A percentile compares a stretch with the other conserved stretches of the same genome.
phyloP scores from a whole-genome alignment of 2,113 vertebrate species.

The Crotalus tigris region DNA sequence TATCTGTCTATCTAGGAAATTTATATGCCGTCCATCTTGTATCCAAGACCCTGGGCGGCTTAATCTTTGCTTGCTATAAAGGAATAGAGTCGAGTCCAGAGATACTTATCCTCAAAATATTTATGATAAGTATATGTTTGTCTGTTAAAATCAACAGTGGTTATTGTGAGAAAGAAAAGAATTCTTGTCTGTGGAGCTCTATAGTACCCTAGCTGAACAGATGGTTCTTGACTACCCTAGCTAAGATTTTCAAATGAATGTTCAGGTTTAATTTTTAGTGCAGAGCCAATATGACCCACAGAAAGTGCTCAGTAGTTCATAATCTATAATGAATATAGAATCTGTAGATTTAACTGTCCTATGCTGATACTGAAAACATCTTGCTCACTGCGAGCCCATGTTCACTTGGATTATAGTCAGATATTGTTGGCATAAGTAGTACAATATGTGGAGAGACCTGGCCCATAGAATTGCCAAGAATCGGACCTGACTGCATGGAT shows the following conservation, averaged over 20 bases:
- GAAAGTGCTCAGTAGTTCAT: background rate
- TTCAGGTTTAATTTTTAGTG: background rate
- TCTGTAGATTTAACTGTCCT: background rate
- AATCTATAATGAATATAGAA: background rate
- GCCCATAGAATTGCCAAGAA: background rate
- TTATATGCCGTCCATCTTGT: too few relatives aligned
- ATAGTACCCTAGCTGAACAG: constrained; percentile 37
- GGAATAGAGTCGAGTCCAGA: constrained; percentile 56
- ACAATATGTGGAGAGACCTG: background rate
- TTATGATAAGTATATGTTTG: constrained; percentile 65
- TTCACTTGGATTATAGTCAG: background rate
- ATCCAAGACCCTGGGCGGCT: constrained; percentile 44
- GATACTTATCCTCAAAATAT: constrained; percentile 60
- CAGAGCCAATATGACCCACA: background rate
- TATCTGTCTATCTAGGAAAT: too few relatives aligned
- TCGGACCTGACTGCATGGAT: background rate
- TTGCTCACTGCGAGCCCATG: background rate
- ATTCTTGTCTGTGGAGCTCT: constrained; percentile 40
- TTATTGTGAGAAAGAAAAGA: constrained; percentile 56
- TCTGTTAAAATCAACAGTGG: constrained; percentile 60
- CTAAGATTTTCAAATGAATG: rapidly evolving
- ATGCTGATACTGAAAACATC: background rate
- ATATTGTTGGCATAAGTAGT: background rate
- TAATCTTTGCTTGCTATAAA: constrained; percentile 62
- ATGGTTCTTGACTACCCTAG: rapidly evolving